Percentiles rank a stretch among this genome's conserved stretches.
Conservation (phyloP, 2,113 vertebrate genomes). For the Numida meleagris region DNA sequence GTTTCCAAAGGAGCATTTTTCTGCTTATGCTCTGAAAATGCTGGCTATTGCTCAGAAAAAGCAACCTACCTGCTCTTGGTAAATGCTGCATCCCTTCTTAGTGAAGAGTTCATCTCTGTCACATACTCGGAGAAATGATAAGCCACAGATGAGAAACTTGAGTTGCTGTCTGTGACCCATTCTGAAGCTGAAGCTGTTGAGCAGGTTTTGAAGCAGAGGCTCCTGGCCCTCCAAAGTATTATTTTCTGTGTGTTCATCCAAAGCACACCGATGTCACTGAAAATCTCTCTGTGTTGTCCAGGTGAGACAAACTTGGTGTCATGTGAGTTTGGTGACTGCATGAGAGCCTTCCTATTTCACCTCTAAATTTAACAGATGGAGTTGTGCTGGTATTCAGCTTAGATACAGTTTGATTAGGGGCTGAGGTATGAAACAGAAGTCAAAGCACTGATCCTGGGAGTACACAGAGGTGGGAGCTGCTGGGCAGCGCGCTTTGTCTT, state of each 20-base stretch:
- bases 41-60: neutral
- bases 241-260: neutral
- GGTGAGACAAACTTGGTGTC: neutral
- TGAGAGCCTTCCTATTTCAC: neutral
- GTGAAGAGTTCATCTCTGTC: neutral
- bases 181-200: neutral
- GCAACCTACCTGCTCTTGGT: neutral
- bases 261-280: neutral
- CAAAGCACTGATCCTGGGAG: neutral
- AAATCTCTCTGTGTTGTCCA: neutral
- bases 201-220: neutral
- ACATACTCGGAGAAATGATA: neutral
- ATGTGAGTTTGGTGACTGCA: neutral
- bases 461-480: neutral
- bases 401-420: neutral
- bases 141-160: neutral
- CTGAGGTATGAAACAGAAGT: neutral
- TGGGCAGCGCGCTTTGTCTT: neutral
- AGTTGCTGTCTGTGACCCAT: neutral
- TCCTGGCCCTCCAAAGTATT: neutral
- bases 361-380: neutral
- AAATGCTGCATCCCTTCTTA: neutral
- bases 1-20: constrained; percentile 29
- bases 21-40: constrained; percentile 53
- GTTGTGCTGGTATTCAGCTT: neutral